Percentiles rank a stretch among this genome's conserved stretches.
Conservation (phyloP, 1,140 invertebrate species). For the Ceratitis capitata region DNA sequence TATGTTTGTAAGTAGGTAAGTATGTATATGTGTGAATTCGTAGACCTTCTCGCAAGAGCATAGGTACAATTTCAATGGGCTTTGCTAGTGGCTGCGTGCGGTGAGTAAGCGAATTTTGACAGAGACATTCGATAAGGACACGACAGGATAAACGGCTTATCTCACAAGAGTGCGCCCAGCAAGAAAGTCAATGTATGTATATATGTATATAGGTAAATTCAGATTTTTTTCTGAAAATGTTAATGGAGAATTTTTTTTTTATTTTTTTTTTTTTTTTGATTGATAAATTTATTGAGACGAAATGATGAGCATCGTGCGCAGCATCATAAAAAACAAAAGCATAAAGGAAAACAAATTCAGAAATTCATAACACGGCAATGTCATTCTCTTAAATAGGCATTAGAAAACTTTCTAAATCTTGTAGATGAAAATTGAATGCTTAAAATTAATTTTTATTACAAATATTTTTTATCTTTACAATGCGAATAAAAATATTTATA, state of each 20-base stretch:
- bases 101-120: neutral
- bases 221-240: too few relatives aligned
- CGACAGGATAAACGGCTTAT: neutral
- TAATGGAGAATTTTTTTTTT: neutral
- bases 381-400: neutral
- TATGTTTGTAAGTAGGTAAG: neutral
- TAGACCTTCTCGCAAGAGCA: neutral
- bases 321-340: neutral
- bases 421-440: too few relatives aligned
- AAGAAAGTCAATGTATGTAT: neutral
- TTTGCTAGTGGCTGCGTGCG: neutral
- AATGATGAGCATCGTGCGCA: too few relatives aligned
- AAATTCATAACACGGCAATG: too few relatives aligned
- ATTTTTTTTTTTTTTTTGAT: neutral
- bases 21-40: neutral
- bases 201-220: neutral
- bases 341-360: neutral
- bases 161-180: neutral
- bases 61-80: neutral
- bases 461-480: too few relatives aligned
- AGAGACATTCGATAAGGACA: neutral
- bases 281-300: neutral
- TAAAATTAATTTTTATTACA: too few relatives aligned
- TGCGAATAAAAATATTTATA: too few relatives aligned
- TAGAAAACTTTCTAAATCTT: too few relatives aligned